Conservation (phyloP, 2,113 vertebrate species). For the Elgaria multicarinata region DNA sequence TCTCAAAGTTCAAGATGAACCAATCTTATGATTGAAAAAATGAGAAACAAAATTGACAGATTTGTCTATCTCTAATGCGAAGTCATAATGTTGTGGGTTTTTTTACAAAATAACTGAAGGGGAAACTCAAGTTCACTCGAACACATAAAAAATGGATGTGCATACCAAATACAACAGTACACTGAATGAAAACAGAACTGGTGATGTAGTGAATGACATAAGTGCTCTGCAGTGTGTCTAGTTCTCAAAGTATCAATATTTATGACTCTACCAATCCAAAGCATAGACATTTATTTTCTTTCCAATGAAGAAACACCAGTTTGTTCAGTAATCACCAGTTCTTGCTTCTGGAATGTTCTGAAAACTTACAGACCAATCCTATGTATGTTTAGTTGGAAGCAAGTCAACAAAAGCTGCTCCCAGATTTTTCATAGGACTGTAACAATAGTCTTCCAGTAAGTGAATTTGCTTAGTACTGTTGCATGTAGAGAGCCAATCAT, state of each 20-base stretch:
- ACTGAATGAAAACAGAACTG: background rate
- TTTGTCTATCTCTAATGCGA: background rate
- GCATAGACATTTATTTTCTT: background rate
- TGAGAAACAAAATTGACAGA: too few species aligned
- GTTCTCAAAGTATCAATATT: background rate
- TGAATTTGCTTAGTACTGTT: background rate
- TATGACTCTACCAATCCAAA: background rate
- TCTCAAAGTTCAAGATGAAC: too few species aligned
- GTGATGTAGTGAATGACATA: background rate
- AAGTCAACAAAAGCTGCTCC: background rate
- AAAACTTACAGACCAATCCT: background rate
- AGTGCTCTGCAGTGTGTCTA: background rate
- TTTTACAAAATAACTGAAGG: background rate
- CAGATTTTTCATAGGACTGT: background rate
- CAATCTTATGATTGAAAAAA: too few species aligned
- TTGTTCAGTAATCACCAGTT: background rate
- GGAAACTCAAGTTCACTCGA: background rate
- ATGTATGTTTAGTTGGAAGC: background rate
- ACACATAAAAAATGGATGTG: background rate
- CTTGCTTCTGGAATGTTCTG: background rate
- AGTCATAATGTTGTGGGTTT: background rate
- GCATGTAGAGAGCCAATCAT: background rate
- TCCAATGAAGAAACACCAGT: background rate
- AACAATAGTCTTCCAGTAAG: background rate
- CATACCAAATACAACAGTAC: background rate